Base-by-base conservation (phyloP, 1,140 invertebrate species). In the Ectropis grisescens region DNA sequence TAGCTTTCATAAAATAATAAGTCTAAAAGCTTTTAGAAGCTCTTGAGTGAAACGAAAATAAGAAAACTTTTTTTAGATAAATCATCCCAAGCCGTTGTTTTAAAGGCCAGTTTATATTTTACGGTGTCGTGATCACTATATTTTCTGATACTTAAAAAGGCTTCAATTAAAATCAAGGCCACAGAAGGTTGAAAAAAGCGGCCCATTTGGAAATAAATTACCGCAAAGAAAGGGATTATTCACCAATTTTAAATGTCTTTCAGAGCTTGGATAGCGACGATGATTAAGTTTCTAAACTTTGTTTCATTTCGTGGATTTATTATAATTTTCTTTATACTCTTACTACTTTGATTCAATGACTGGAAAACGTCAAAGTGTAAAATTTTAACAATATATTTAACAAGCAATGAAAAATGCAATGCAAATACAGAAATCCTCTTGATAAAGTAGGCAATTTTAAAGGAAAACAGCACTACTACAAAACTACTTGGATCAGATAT, bases 211-310 rank as follows among this genome's bases (percentile, higher is more conserved):
- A 49, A 42, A 49, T 47, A 47, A 46, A 43, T 49, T 49, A 39
- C 32, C 30, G 38, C 33, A 42, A 34, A 47, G 42, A 45, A 44
- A 46, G 47, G 41, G 36, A 49, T 49, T 49, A 54, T 37, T 49
- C 37, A 36, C 36, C 37, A 47, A 52, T 52, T 52, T 43, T 36
- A 43, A 41, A 50, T 38, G 40, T 48, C 46, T 47, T 46, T 46
- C 45, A 52, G 46, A 48, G 38, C 37, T 42, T 42, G 38, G 35
- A 41, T 40, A 42, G 41, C 45, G 31, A 30, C 47, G 37, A 41
- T 49, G 46, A 54, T 54, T 46, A 49, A 42, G 37, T 41, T 47
- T 31, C 15, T 25, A 42, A 47, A 42, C 23, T 34, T 44, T 30
- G 22, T 14, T 40, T 41, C 37, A 45, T 42, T 45, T 51, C 34